Evolutionary conservation across 1,140 invertebrate genomes (phyloP).

Genomic region (Pogonus chalceus): DNA sequence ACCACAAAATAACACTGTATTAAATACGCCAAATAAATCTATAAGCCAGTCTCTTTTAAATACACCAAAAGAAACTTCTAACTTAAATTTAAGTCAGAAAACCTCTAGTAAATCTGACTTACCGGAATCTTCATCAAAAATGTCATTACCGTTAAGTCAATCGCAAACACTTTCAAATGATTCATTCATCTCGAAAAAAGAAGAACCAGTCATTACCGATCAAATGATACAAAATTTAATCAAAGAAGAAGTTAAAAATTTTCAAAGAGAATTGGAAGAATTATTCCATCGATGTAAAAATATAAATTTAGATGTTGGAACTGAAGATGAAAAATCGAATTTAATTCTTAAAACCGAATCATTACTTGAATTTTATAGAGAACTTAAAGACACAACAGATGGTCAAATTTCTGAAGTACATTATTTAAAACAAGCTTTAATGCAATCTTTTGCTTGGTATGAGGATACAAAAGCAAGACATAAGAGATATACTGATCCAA

Average conservation of each 20-base stretch:
- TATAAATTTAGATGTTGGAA: slow-evolving; percentile 42
- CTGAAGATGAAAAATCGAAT: slow-evolving; percentile 39
- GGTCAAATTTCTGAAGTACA: slow-evolving; percentile 40
- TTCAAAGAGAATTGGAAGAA: slow-evolving; percentile 50
- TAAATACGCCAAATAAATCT: too few species aligned
- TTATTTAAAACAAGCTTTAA: slow-evolving; percentile 44
- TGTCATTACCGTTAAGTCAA: too few species aligned
- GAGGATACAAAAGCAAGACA: slow-evolving; percentile 48
- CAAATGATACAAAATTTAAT: slow-evolving; percentile 27
- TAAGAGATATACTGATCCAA: slow-evolving; percentile 40
- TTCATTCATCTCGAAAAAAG: too few species aligned
- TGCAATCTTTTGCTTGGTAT: slow-evolving; percentile 50
- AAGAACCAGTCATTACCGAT: slow-evolving; percentile 23
- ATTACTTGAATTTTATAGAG: slow-evolving; percentile 38
- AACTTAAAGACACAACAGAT: slow-evolving; percentile 42
- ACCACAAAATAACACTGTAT: too few species aligned
- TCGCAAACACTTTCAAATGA: too few species aligned
- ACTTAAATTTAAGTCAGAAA: too few species aligned
- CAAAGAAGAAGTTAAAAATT: slow-evolving; percentile 47
- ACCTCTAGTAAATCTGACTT: too few species aligned
- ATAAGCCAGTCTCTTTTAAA: too few species aligned
- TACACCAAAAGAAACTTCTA: too few species aligned
- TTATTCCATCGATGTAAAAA: slow-evolving; percentile 40
- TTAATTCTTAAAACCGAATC: slow-evolving; percentile 36
- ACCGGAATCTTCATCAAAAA: too few species aligned